These are phyloP conservation scores for Panagrolaimus sp. DNA, from an alignment of 1,140 invertebrate genomes.

Conservation along the genomic window DNA sequence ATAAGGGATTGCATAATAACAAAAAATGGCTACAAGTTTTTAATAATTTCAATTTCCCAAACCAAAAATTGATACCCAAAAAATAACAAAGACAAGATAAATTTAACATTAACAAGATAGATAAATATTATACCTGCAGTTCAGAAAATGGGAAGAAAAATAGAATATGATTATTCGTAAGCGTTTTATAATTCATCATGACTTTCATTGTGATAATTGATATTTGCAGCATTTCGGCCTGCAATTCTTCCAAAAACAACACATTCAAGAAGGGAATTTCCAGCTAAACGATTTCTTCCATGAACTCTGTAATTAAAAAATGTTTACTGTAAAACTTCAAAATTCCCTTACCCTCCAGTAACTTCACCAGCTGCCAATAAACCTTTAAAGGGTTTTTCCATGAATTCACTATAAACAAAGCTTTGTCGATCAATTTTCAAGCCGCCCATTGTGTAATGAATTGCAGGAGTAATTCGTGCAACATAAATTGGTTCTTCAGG, in stretches of 20 bases:
- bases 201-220: slow-evolving; percentile 27
- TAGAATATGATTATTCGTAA: neutral
- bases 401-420: slow-evolving; percentile 52
- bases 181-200: slow-evolving; percentile 14
- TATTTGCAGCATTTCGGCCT: slow-evolving; percentile 48
- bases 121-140: too few species aligned
- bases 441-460: slow-evolving; percentile 61
- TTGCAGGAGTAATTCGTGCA: slow-evolving; percentile 55
- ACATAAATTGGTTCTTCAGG: slow-evolving; percentile 51
- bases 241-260: slow-evolving; percentile 61
- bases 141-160: too few species aligned
- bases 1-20: too few species aligned
- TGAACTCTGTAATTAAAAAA: too few species aligned
- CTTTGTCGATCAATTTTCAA: slow-evolving; percentile 55
- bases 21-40: too few species aligned
- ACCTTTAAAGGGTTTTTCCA: slow-evolving; percentile 51
- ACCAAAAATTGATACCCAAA: too few species aligned
- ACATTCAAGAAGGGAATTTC: slow-evolving; percentile 60
- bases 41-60: too few species aligned
- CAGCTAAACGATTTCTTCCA: slow-evolving; percentile 58
- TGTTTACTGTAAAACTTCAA: too few species aligned
- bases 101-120: too few species aligned
- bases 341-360: slow-evolving; percentile 56
- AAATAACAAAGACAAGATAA: too few species aligned
- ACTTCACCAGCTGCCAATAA: slow-evolving; percentile 60